Conservation (phyloP, 2,797 vertebrate genomes). For the Antennarius maculatus region DNA sequence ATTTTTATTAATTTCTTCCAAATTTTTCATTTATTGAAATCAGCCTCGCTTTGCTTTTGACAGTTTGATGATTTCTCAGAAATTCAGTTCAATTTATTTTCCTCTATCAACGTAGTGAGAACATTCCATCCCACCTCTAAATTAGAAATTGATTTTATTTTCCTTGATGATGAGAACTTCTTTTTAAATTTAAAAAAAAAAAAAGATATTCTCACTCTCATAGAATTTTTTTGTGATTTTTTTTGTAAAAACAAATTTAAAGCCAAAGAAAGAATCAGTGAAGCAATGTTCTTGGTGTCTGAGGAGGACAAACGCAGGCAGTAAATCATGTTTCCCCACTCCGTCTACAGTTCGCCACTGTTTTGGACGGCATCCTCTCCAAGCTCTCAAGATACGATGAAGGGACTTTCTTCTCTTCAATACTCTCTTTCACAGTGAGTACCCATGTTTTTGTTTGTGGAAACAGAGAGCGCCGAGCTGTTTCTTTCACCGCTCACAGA, state of each 20-base stretch:
- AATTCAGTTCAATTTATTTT: background rate
- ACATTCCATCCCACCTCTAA: no score
- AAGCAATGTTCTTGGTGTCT: no score
- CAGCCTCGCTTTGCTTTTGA: background rate
- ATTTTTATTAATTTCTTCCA: background rate
- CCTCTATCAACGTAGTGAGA: no score
- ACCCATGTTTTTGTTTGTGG: slow-evolving; percentile 41
- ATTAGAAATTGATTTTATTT: no score
- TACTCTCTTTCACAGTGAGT: slow-evolving; percentile 98
- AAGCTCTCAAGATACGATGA: slow-evolving; percentile 96
- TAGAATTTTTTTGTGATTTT: no score
- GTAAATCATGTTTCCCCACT: background rate
- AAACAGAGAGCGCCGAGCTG: slow-evolving; percentile 32
- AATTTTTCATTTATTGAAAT: background rate
- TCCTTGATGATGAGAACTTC: no score
- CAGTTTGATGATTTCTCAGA: background rate
- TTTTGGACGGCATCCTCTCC: slow-evolving; percentile 91
- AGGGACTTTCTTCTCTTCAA: slow-evolving; percentile 96
- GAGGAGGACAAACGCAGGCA: background rate
- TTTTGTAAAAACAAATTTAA: no score
- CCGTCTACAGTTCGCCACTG: slow-evolving; percentile 84
- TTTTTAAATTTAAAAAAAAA: no score
- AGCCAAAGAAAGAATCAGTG: background rate
- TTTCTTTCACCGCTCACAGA: slow-evolving; percentile 39
- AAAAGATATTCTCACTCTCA: no score